A percentile compares a stretch with the other conserved stretches of the same genome.
These are phyloP conservation scores for Pelobates cultripes DNA, from an alignment of 2,797 vertebrate genomes.

Conservation along the genomic window DNA sequence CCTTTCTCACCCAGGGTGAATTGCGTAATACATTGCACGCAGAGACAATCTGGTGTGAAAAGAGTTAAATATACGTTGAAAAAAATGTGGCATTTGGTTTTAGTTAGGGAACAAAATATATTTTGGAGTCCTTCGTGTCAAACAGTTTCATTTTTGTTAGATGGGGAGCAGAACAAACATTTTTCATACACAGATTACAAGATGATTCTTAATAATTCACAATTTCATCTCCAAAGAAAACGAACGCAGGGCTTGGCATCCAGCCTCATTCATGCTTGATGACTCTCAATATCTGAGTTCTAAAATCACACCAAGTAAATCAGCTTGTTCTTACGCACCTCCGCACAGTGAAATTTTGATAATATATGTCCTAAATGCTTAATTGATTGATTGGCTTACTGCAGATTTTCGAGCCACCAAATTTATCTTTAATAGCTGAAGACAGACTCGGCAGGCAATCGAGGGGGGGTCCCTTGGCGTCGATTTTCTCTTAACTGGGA, in stretches of 20 bases:
- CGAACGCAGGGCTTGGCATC: slow-evolving; percentile 45
- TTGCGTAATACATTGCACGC: no score
- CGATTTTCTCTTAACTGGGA: slow-evolving; percentile 96
- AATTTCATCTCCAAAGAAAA: slow-evolving; percentile 61
- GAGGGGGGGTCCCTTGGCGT: slow-evolving; percentile 85
- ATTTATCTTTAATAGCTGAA: slow-evolving; percentile 92
- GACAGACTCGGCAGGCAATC: slow-evolving; percentile 81
- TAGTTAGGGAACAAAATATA: no score
- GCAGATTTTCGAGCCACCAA: slow-evolving; percentile 83
- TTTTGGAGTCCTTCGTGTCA: no score
- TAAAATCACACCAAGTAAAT: slow-evolving; percentile 72
- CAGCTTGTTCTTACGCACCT: slow-evolving; percentile 74
- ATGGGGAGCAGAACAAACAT: background rate
- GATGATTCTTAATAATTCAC: slow-evolving; percentile 10
- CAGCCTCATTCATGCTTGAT: slow-evolving; percentile 57
- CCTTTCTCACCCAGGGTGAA: no score
- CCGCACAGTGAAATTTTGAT: slow-evolving; percentile 78
- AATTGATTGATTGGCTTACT: slow-evolving; percentile 91
- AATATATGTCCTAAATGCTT: slow-evolving; percentile 84
- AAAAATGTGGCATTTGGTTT: no score
- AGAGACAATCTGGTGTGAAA: no score
- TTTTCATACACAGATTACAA: slow-evolving; percentile 25
- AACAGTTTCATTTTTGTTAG: no score
- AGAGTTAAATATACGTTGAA: no score
- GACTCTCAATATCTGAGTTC: slow-evolving; percentile 61